These are phyloP conservation scores for Tangara arthus DNA, from an alignment of 2,797 vertebrate genomes.

Conservation along the genomic window DNA sequence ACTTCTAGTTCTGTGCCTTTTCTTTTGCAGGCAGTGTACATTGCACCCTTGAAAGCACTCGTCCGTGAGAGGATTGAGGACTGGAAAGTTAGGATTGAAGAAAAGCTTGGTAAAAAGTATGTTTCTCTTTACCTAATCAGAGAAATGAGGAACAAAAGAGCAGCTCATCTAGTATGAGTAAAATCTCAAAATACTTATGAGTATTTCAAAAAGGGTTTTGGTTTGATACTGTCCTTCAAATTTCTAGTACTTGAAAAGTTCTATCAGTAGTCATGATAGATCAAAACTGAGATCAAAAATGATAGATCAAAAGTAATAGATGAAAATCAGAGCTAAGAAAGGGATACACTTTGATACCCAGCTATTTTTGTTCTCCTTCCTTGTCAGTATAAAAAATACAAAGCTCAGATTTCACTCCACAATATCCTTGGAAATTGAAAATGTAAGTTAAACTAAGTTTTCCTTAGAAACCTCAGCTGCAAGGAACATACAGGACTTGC, in stretches of 20 bases:
- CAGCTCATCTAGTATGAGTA: neutral
- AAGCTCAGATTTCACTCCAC: neutral
- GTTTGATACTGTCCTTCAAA: neutral
- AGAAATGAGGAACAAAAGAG: conserved; percentile 8
- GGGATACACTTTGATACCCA: neutral
- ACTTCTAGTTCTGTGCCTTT: neutral
- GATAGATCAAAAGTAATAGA: neutral
- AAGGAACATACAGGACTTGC: neutral
- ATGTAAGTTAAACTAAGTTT: neutral
- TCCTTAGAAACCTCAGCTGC: neutral
- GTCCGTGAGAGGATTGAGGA: conserved; percentile 96
- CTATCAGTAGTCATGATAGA: neutral
- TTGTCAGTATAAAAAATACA: neutral
- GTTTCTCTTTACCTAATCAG: conserved; percentile 55
- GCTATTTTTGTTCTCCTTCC: neutral
- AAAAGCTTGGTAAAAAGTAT: conserved; percentile 94
- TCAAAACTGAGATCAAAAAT: neutral
- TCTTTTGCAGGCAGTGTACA: conserved; percentile 90
- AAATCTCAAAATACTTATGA: neutral
- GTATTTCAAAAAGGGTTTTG: conserved; percentile 3
- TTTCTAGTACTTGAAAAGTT: neutral
- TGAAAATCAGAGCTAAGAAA: neutral
- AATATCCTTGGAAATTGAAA: neutral
- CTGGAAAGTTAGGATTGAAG: conserved; percentile 95
- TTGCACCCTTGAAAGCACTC: conserved; percentile 94